Conservation (phyloP, 2,113 vertebrate genomes). For the Oncorhynchus tshawytscha region DNA sequence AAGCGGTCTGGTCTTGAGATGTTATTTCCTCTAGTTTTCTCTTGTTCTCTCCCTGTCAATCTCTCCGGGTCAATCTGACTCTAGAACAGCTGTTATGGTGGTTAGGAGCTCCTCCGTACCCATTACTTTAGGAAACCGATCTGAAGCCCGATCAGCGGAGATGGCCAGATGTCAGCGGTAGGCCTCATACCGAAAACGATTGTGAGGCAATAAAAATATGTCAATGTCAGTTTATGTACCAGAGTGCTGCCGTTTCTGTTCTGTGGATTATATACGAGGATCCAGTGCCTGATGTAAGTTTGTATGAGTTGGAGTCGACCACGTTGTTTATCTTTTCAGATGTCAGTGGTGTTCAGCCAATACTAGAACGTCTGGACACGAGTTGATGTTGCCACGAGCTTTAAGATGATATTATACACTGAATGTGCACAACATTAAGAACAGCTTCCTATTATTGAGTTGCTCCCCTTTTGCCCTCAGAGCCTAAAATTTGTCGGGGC, state of each 20-base stretch:
- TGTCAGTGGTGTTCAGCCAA: constrained; percentile 21
- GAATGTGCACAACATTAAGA: too few species aligned
- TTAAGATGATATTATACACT: neutral
- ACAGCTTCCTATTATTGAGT: too few species aligned
- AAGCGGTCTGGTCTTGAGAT: neutral
- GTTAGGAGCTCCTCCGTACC: constrained; percentile 8
- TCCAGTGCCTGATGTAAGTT: too few species aligned
- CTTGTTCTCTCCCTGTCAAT: constrained; percentile 8
- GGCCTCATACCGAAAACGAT: too few species aligned
- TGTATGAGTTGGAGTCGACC: too few species aligned
- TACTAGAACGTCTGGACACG: constrained; percentile 27
- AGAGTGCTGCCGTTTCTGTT: too few species aligned
- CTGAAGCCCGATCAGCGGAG: constrained; percentile 7
- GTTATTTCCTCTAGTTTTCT: neutral
- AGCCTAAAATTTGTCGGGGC: too few species aligned
- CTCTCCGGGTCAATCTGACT: constrained; percentile 16
- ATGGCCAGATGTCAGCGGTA: neutral
- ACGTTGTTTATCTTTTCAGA: neutral
- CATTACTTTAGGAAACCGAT: constrained; percentile 8
- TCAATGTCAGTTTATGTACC: too few species aligned
- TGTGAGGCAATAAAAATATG: too few species aligned
- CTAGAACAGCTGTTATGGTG: constrained; percentile 3
- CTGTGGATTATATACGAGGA: too few species aligned
- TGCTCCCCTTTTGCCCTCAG: too few species aligned
- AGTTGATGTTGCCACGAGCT: neutral